Conservation (phyloP, 2,113 vertebrate species). For the Pimephales promelas region DNA sequence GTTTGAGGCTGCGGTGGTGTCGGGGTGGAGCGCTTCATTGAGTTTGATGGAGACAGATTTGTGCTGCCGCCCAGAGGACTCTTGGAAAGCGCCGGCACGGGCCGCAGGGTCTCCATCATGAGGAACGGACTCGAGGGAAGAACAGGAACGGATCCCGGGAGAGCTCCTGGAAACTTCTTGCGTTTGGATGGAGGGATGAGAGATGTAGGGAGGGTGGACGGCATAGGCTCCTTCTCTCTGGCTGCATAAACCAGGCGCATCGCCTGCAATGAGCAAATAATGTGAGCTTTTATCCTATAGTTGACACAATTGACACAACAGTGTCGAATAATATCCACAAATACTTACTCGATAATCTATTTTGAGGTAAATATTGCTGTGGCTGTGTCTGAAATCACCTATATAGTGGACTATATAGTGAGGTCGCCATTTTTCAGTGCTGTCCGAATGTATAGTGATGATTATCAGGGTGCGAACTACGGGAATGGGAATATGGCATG, state of each 20-base stretch:
- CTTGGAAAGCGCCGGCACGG: constrained; percentile 76
- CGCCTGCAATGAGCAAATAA: constrained; percentile 72
- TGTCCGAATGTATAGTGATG: too few species aligned
- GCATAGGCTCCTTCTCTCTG: constrained; percentile 91
- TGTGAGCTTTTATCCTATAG: too few species aligned
- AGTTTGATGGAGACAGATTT: constrained; percentile 87
- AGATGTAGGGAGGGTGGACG: constrained; percentile 79
- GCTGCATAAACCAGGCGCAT: constrained; percentile 96
- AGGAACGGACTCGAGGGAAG: constrained; percentile 82
- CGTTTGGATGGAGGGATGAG: constrained; percentile 92
- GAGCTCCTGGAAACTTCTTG: constrained; percentile 77
- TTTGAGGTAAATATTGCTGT: too few species aligned
- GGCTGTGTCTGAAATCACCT: too few species aligned
- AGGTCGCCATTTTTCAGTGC: too few species aligned
- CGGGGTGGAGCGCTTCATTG: constrained; percentile 72
- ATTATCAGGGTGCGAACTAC: too few species aligned
- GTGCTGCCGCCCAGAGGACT: constrained; percentile 77
- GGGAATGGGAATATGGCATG: too few species aligned
- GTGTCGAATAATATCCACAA: background rate
- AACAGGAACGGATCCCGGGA: constrained; percentile 89
- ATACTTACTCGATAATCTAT: background rate
- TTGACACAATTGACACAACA: too few species aligned
- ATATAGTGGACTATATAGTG: too few species aligned
- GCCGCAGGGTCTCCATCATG: constrained; percentile 83
- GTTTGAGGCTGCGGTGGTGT: constrained; percentile 72